phyloP scores from a whole-genome alignment of 2,797 vertebrate species.

The Halcyon leucocephala region DNA sequence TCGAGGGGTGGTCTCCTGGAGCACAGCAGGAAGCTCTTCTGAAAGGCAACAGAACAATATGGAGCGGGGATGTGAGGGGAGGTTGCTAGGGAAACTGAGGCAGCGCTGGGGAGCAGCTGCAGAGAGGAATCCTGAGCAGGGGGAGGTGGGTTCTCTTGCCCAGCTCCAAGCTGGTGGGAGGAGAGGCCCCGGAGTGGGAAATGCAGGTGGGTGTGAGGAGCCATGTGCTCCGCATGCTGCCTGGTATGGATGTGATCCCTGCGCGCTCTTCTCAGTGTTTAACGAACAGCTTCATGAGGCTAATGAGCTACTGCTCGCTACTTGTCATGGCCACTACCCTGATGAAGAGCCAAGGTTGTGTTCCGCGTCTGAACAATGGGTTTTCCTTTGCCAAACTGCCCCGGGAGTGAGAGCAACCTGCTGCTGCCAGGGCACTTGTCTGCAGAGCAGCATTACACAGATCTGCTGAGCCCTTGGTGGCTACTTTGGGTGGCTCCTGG shows the following conservation, averaged over 20 bases:
- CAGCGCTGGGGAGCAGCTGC: not conserved
- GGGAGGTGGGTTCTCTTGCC: not conserved
- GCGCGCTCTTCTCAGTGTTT: not conserved
- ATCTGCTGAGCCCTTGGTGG: not conserved
- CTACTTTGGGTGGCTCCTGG: not conserved
- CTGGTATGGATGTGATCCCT: not conserved
- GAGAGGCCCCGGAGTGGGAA: not conserved
- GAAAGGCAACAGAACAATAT: not conserved
- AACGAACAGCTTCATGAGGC: not conserved
- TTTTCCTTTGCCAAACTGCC: not conserved
- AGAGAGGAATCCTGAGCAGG: rapidly evolving
- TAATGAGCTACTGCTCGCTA: not conserved
- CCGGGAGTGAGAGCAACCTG: not conserved
- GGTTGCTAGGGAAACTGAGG: not conserved
- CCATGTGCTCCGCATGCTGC: not conserved
- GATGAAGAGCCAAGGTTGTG: not conserved
- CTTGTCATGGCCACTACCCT: not conserved
- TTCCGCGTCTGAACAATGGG: not conserved
- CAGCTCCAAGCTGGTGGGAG: rapidly evolving
- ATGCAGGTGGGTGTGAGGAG: rapidly evolving
- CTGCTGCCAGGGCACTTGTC: not conserved
- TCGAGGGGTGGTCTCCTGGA: not conserved
- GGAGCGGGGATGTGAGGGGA: not conserved
- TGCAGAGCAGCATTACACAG: not conserved
- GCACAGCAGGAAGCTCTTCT: not conserved